Evolutionary conservation across 1,140 invertebrate genomes (phyloP), one percentile per base, ranked within the genome.

Genomic region (Drosophila pruinosa): DNA sequence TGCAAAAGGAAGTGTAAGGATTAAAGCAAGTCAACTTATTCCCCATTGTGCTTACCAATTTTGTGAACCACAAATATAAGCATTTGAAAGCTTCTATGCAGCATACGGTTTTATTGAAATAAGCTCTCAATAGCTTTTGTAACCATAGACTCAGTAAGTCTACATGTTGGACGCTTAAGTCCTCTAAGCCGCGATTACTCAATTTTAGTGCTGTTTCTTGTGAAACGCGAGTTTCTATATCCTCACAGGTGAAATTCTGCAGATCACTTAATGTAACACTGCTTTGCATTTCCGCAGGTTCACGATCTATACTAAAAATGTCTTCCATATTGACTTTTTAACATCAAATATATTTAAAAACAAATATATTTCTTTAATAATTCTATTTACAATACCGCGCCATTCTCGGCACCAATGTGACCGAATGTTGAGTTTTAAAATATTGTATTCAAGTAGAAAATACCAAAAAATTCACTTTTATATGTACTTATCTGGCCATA

Each of bases 81-180:
- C 47, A 50, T 15, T 61, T 78, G 2, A 75, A 63, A 0, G 39
- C 41, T 0, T 38, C 24, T 0, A 68, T 34, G 5, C 71, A 88
- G 28, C 56, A 52, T 4, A 65, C 48, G 0, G 22, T 8, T 10
- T 71, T 59, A 21, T 26, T 38, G 15, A 74, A 31, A 39, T 82
- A 86, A 0, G 67, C 78, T 19, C 62, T 50, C 2, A 86, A 38
- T 3, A 88, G 53, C 43, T 81, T 88, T 14, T 26, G 58, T 1
- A 86, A 41, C 82, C 82, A 88, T 7, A 86, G n/a, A 8, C 54
- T 24, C 22, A 86, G 52, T 8, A 86, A 45, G 4, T 78, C 71
- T 2, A 15, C 47, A 14, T 56, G 50, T 28, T 24, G 65, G 4
- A 28, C 31, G 1, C 53, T 52, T 0, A 67, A 34, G 12, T 67